Conservation (phyloP, 2,113 vertebrate genomes). For the Taurulus bubalis region DNA sequence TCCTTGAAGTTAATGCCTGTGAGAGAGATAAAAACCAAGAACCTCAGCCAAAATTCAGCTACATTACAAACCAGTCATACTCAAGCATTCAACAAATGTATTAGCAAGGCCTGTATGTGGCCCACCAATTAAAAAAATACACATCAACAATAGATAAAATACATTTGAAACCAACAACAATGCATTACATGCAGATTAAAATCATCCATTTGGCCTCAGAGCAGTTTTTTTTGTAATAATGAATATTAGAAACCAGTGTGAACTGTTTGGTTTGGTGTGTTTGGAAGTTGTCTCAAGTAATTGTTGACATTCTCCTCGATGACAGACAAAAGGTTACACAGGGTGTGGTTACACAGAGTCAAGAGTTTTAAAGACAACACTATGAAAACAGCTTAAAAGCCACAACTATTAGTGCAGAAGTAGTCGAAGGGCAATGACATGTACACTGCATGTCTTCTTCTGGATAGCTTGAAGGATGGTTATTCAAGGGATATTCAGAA, state of each 20-base stretch:
- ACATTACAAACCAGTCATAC: neutral
- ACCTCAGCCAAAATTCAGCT: slow-evolving; percentile 29
- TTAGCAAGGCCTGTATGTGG: neutral
- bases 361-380: slow-evolving; percentile 4
- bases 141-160: neutral
- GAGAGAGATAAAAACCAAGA: slow-evolving; percentile 65
- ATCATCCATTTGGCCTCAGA: neutral
- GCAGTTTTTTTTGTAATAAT: neutral
- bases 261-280: neutral
- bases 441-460: slow-evolving; percentile 1
- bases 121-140: neutral
- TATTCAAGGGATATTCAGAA: slow-evolving; percentile 36
- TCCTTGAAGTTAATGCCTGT: slow-evolving; percentile 94
- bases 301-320: slow-evolving; percentile 4
- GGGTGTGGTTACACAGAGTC: slow-evolving; percentile 14
- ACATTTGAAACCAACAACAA: neutral
- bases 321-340: slow-evolving; percentile 8
- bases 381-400: slow-evolving; percentile 20
- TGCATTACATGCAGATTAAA: neutral
- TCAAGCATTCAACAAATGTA: slow-evolving; percentile 20
- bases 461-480: slow-evolving; percentile 9
- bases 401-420: slow-evolving; percentile 2
- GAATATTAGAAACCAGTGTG: neutral
- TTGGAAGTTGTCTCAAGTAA: slow-evolving; percentile 6
- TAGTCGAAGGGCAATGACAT: neutral